Evolutionary conservation across 2,113 vertebrate genomes (phyloP), one percentile per base, ranked within the genome.

Genomic region (Rallus limicola): DNA sequence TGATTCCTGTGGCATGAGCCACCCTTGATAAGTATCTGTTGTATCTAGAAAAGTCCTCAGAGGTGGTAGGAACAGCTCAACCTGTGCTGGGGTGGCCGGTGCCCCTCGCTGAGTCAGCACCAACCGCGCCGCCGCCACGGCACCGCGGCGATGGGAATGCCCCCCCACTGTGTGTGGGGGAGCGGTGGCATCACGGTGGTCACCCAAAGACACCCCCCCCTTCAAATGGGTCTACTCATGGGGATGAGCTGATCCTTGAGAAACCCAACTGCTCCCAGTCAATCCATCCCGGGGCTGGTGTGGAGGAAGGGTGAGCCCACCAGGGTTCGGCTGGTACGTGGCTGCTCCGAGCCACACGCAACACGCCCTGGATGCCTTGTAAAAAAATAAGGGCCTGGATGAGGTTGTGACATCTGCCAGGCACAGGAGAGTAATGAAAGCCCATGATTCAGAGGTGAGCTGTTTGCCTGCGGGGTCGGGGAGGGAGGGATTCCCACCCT

Each of bases 371-470:
- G 80, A 86, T 94, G n/a, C 90, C 88, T 95, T 8, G 83, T 92
- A 72, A 89, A 95, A 95, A 46, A 92, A 91, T 34, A 33, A 86
- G 74, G 80, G 88, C 89, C 90, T 90, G 94, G 92, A 70, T 82
- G 91, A 0, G 87, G 88, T 95, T 96, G 93, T 96, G 96, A 92
- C 94, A 96, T 63, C 90, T 29, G 86, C 88, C 90, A 44, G 95
- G 55, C 62, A 26, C 53, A 74, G 92, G 52, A 67, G 79, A 8
- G 62, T 63, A 72, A 94, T 52, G 93, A 85, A 50, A 56, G 55
- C 28, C 86, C 55, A 2, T 93, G 94, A 97, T 36, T 92, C 93
- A 95, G 86, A 63, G 67, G 14, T 96, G 95, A 96, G 92, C 88
- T 93, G 86, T 92, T 86, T 29, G 72, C 93, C 96, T 10, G 44